These are phyloP conservation scores for Catocala fraxini DNA, from an alignment of 2,888 invertebrate species.

Conservation along the genomic window DNA sequence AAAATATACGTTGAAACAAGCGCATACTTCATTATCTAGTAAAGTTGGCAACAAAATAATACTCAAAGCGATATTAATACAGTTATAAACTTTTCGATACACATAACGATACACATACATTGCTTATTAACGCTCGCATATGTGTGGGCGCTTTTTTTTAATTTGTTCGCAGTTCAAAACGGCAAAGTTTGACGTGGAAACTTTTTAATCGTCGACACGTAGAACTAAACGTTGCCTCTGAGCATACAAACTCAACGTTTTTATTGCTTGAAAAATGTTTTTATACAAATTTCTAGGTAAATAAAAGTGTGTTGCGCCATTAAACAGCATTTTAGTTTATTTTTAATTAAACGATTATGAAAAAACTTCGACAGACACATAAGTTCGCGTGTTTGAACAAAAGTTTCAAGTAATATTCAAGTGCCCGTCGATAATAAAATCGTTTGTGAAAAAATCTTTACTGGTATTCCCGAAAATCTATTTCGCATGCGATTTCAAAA, in stretches of 20 bases:
- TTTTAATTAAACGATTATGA: conserved; percentile 32
- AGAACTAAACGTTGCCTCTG: conserved; percentile 60
- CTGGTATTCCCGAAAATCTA: conserved; percentile 30
- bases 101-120: conserved; percentile 55
- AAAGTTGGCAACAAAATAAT: conserved; percentile 51
- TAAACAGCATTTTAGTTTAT: conserved; percentile 6
- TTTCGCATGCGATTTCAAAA: conserved; percentile 42
- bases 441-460: conserved; percentile 12
- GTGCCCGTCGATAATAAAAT: neutral
- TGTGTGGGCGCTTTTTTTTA: conserved; percentile 52
- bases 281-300: conserved; percentile 49
- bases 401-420: conserved; percentile 17
- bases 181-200: conserved; percentile 67
- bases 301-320: conserved; percentile 36
- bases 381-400: conserved; percentile 13
- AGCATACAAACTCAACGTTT: conserved; percentile 52
- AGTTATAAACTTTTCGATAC: conserved; percentile 57
- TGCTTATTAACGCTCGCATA: conserved; percentile 53
- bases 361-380: conserved; percentile 27
- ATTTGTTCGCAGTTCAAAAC: conserved; percentile 63
- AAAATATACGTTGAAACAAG: conserved; percentile 22
- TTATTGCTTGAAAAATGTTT: conserved; percentile 56
- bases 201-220: conserved; percentile 67
- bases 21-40: conserved; percentile 51
- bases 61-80: conserved; percentile 55